phyloP scores from a whole-genome alignment of 2,888 invertebrate species.

The Nysson spinosus region DNA sequence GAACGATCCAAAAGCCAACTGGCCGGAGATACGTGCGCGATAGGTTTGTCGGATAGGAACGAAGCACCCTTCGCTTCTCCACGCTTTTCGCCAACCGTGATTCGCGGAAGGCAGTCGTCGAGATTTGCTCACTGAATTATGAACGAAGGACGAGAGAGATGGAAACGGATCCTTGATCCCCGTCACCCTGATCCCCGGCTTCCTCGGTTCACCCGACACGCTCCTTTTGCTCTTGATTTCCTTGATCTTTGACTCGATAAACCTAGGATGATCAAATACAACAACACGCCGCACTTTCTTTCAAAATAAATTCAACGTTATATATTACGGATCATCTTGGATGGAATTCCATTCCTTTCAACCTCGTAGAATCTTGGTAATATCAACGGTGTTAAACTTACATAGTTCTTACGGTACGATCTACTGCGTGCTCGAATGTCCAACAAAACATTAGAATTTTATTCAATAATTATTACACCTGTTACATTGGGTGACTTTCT shows the following conservation, averaged over 20 bases:
- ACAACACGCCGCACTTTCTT: background rate
- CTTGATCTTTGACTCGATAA: constrained; percentile 40
- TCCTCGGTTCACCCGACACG: constrained; percentile 20
- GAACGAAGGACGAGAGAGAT: constrained; percentile 55
- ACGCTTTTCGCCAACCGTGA: constrained; percentile 49
- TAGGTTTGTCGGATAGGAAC: constrained; percentile 52
- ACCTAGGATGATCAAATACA: constrained; percentile 25
- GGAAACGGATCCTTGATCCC: constrained; percentile 47
- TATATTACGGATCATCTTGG: too few species aligned
- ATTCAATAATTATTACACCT: too few species aligned
- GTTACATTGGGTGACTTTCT: too few species aligned
- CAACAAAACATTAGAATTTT: too few species aligned
- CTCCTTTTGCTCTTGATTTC: constrained; percentile 35
- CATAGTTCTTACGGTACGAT: too few species aligned
- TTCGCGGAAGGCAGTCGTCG: constrained; percentile 72
- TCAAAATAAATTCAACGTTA: too few species aligned
- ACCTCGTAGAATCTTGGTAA: too few species aligned
- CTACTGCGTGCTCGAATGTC: too few species aligned
- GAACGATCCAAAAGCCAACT: constrained; percentile 55
- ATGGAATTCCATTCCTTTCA: too few species aligned
- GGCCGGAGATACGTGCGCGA: constrained; percentile 68
- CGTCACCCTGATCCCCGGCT: constrained; percentile 31
- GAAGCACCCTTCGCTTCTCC: constrained; percentile 43
- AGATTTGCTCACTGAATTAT: constrained; percentile 70
- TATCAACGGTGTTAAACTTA: too few species aligned